Percentiles rank a stretch among this genome's conserved stretches.
Conservation (phyloP, 2,888 invertebrate species). For the Dryadula phaetusa region DNA sequence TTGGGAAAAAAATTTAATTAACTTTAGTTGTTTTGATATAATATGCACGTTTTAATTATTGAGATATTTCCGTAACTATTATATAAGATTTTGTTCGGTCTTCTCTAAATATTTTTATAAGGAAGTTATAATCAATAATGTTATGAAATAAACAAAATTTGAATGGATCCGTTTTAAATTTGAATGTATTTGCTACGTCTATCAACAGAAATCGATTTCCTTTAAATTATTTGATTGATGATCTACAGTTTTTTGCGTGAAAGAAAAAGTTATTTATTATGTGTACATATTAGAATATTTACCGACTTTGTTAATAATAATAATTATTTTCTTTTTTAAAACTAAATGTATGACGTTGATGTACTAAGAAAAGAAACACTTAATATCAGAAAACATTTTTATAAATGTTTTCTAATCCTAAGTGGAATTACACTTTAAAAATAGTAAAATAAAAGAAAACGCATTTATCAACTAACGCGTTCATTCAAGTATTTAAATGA, state of each 20-base stretch:
- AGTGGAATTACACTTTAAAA: too few species aligned
- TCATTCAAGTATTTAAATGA: too few species aligned
- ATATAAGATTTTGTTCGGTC: background rate
- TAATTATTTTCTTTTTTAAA: too few species aligned
- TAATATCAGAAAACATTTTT: too few species aligned
- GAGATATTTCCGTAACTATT: background rate
- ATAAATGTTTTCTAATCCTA: too few species aligned
- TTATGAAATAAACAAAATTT: slow-evolving; percentile 3
- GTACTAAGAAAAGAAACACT: too few species aligned
- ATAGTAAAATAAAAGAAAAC: too few species aligned
- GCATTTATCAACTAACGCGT: too few species aligned
- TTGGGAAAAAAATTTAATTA: slow-evolving; percentile 16
- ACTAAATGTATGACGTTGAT: too few species aligned
- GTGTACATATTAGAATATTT: too few species aligned
- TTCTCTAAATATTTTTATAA: slow-evolving; percentile 6
- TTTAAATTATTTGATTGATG: background rate
- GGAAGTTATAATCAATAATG: background rate
- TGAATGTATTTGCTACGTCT: background rate
- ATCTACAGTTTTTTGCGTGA: slow-evolving; percentile 9
- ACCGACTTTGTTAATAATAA: too few species aligned
- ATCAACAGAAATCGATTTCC: background rate
- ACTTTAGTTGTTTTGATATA: background rate
- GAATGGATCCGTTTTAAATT: background rate
- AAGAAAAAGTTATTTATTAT: too few species aligned
- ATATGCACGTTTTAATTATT: slow-evolving; percentile 1